Base-by-base conservation (phyloP, 2,797 vertebrate species). In the Xenops minutus region DNA sequence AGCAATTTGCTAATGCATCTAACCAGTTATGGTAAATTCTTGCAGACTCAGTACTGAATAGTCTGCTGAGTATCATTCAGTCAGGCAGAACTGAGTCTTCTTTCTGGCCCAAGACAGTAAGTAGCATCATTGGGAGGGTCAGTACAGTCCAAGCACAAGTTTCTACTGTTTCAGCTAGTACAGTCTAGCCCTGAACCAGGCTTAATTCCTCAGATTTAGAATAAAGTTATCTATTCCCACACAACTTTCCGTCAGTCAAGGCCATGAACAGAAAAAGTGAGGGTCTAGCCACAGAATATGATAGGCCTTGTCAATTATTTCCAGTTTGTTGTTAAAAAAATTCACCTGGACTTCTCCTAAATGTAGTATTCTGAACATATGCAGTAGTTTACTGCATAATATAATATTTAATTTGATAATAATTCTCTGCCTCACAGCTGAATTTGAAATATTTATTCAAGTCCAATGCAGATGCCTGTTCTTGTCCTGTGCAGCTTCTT, bases 121-220 rank as follows among this genome's bases (percentile, higher is more conserved):
- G 37, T 11, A 52, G 22, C 26, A 77, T 13, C 0, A n/a, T 0
- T 23, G 32, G 2, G 0, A 12, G 55, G 29, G 23, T 30, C 4
- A 4, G 19, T 39, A 54, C 19, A 64, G 27, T 56, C 36, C 29
- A 80, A 86, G 13, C 9, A 34, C 30, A 54, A 78, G 41, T 9
- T 81, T 9, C 21, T 46, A 23, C 13, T 34, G 12, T 34, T 86
- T 83, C 69, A 67, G 26, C 27, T 75, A 26, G 43, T 36, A 59
- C 1, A 41, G 16, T 55, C 46, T 82, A 51, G 48, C 26, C n/a
- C 10, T 64, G 56, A 71, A 24, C 5, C 26, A 74, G 29, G 29
- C 23, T 67, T 85, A 92, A 41, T 68, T 89, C 29, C 29, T 61
- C 54, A 74, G 10, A 49, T 56, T 68, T 64, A 66, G 23, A 83